Conservation (phyloP, 2,888 invertebrate species). For the Apamea epomidion region DNA sequence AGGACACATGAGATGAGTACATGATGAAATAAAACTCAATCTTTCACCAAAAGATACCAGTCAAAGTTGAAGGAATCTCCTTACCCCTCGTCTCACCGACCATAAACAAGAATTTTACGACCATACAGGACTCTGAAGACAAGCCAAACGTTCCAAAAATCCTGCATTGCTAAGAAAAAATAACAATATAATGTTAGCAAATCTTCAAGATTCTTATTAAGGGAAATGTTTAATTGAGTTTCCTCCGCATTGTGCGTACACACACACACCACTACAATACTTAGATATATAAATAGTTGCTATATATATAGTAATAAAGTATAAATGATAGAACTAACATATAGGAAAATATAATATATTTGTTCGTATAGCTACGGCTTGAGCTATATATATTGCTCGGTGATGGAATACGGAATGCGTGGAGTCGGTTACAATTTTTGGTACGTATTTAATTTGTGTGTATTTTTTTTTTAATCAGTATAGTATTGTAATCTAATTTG, state of each 20-base stretch:
- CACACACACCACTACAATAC: conserved; percentile 63
- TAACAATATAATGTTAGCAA: conserved; percentile 59
- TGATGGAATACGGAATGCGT: conserved; percentile 74
- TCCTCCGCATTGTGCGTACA: conserved; percentile 69
- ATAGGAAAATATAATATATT: conserved; percentile 90
- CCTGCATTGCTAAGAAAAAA: conserved; percentile 43
- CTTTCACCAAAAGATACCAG: conserved; percentile 1
- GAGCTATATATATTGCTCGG: conserved; percentile 86
- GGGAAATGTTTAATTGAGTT: conserved; percentile 88
- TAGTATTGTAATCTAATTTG: background rate
- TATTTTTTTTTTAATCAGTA: background rate
- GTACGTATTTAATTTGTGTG: conserved; percentile 5
- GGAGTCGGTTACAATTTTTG: conserved; percentile 69
- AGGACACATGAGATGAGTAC: background rate
- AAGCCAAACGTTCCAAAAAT: conserved; percentile 31
- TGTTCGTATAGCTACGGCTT: conserved; percentile 86
- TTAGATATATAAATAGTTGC: conserved; percentile 83
- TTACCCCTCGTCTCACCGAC: no score
- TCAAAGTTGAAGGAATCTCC: background rate
- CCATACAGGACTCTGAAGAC: background rate
- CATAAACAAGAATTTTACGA: conserved; percentile 19
- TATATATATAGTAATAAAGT: conserved; percentile 89
- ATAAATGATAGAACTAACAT: conserved; percentile 90
- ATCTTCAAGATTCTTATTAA: conserved; percentile 79
- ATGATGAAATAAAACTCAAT: conserved; percentile 8